Evolutionary conservation across 2,888 invertebrate genomes (phyloP), one percentile per base, ranked within the genome.

Genomic region (Cheiracanthium punctorium): DNA sequence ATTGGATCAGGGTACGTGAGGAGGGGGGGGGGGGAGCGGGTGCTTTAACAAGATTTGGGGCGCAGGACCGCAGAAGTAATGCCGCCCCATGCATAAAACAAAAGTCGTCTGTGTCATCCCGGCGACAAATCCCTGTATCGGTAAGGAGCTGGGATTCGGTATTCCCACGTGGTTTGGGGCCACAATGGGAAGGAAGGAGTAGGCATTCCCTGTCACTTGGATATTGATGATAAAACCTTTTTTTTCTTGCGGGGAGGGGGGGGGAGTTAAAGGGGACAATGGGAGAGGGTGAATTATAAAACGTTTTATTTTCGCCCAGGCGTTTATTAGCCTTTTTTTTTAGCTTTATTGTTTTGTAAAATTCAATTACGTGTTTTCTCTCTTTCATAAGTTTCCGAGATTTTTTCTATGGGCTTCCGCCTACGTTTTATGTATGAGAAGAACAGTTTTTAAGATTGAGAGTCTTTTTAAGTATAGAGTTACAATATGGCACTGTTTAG

Each of bases 31-130:
- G 30, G 14, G 52, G 17, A 29, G 64, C 24, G 71, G 37, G 33
- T 73, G 80, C 48, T 79, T 75, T 85, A 85, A 85, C 85, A 80
- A 85, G 85, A 80, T 85, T 85, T 80, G 20, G 79, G 84, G 73
- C 52, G 79, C 74, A 73, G 79, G 77, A 84, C 84, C 84, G 79
- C 84, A 84, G 73, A 84, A 84, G 80, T 80, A 80, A 85, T 80
- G 85, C 58, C 80, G 48, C 80, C 69, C 85, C 85, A 85, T 85
- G 85, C 85, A 85, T 85, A 85, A 85, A 85, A 85, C 85, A 85
- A 85, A 75, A 85, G 85, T 80, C 85, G 80, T 85, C 58, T 58
- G 80, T 85, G 80, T 85, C 85, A 85, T 80, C 85, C 80, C 65
- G 20, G 73, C 58, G 71, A 71, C 64, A 75, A 85, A 85, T 75